Evolutionary conservation across 1,140 invertebrate genomes (phyloP), one percentile per base, ranked within the genome.

Genomic region (Calycopis cecrops): DNA sequence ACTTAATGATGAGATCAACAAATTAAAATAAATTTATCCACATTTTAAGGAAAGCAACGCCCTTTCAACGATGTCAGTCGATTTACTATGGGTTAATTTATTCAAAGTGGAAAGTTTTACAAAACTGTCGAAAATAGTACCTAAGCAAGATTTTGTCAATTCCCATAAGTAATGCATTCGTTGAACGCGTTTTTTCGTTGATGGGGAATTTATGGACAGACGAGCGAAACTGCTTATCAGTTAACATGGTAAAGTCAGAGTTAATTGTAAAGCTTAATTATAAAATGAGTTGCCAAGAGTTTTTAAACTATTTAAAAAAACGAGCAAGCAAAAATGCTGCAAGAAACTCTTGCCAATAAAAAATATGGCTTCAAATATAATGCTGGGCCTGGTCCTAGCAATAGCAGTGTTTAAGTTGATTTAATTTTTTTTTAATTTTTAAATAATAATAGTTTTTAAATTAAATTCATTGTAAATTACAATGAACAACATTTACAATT

Each of bases 141-240:
- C 14, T 17, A n/a, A 14, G 14, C 12, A 47, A 17, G 9, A 47
- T 47, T 16, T 47, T 16, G 9, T 47, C 42, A 47, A 47, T n/a
- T n/a, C n/a, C n/a, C n/a, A n/a, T n/a, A n/a, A n/a, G n/a, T n/a
- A n/a, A n/a, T n/a, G n/a, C n/a, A 16, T 17, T 47, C 12, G 17
- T 47, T n/a, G 42, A 47, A 47, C 42, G 42, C 42, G 42, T 47
- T 16, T 47, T 16, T 16, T 47, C 42, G 9, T 47, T 47, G 12
- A 47, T 47, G 42, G 42, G 42, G 12, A 47, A 47, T 47, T 47
- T 47, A 9, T 47, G 17, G 42, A 47, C 42, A 16, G 42, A 47
- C 17, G 42, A 47, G 17, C 42, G 42, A 47, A 47, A 47, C 14
- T 47, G 42, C 10, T 47, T 47, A 47, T 47, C 42, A 47, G n/a